phyloP scores from a whole-genome alignment of 2,888 invertebrate species.

The Netelia melanura region DNA sequence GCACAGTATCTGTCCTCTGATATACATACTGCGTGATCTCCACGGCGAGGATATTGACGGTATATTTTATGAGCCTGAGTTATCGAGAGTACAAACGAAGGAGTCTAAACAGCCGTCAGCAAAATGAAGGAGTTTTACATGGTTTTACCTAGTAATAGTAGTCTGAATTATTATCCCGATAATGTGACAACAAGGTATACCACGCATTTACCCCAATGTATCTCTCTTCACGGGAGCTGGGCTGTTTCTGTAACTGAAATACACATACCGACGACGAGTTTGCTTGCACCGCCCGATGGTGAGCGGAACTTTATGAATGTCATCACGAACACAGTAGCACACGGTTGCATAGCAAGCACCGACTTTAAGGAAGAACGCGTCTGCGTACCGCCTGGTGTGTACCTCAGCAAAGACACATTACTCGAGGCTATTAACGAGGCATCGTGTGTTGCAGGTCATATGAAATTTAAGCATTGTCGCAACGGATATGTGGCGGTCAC shows the following conservation, averaged over 20 bases:
- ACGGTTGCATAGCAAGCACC: background rate
- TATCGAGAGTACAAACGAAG: slow-evolving; percentile 1
- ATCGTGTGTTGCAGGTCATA: background rate
- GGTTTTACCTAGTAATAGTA: background rate
- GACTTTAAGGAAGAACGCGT: background rate
- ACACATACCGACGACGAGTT: background rate
- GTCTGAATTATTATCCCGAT: background rate
- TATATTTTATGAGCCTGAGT: background rate
- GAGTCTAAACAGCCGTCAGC: background rate
- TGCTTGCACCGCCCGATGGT: background rate
- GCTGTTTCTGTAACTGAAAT: background rate
- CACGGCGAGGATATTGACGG: background rate
- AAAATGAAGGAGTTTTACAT: background rate
- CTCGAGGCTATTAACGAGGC: background rate
- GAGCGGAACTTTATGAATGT: background rate
- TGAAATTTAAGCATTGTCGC: background rate
- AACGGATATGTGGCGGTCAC: background rate
- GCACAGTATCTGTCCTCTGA: background rate
- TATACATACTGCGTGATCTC: background rate
- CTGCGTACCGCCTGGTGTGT: background rate
- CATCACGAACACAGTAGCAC: background rate
- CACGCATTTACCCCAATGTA: slow-evolving; percentile 1
- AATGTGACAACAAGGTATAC: background rate
- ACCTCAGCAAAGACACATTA: background rate
- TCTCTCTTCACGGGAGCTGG: background rate